Percentiles rank a stretch among this genome's conserved stretches.
These are phyloP conservation scores for Maniola hyperantus DNA, from an alignment of 2,888 invertebrate genomes.

Conservation along the genomic window DNA sequence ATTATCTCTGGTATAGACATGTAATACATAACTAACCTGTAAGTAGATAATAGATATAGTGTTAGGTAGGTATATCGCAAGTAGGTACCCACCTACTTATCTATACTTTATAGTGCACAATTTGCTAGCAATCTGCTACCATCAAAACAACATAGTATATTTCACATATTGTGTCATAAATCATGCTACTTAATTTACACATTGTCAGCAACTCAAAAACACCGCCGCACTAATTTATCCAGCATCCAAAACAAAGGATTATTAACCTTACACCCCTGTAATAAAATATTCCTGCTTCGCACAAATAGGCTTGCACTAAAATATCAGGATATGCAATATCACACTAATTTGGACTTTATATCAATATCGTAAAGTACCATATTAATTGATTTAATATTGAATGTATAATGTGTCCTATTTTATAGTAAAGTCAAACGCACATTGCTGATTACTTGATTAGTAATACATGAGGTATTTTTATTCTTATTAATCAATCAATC, in stretches of 20 bases:
- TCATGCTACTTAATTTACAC: slow-evolving; percentile 28
- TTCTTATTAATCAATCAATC: too few species aligned
- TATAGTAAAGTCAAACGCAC: slow-evolving; percentile 23
- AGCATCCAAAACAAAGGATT: slow-evolving; percentile 18
- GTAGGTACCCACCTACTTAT: too few species aligned
- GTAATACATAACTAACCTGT: too few species aligned
- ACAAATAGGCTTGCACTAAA: not conserved
- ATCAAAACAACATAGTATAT: slow-evolving; percentile 14
- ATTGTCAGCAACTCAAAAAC: slow-evolving; percentile 31
- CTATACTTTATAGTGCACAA: not conserved
- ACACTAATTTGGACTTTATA: slow-evolving; percentile 15
- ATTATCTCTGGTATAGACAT: too few species aligned
- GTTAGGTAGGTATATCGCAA: too few species aligned
- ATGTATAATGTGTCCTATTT: slow-evolving; percentile 43
- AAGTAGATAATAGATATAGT: too few species aligned
- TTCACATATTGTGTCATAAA: slow-evolving; percentile 23
- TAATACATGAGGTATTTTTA: not conserved
- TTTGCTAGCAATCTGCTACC: slow-evolving; percentile 21
- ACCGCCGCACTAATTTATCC: slow-evolving; percentile 8
- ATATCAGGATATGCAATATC: not conserved
- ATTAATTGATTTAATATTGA: slow-evolving; percentile 15
- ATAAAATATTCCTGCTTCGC: not conserved
- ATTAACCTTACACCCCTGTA: slow-evolving; percentile 25
- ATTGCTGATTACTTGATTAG: not conserved
- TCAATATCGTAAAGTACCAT: slow-evolving; percentile 7